A percentile compares a stretch with the other conserved stretches of the same genome.
Evolutionary conservation across 2,797 vertebrate species (phyloP).

Genomic region (Notoglanidium macrostoma): DNA sequence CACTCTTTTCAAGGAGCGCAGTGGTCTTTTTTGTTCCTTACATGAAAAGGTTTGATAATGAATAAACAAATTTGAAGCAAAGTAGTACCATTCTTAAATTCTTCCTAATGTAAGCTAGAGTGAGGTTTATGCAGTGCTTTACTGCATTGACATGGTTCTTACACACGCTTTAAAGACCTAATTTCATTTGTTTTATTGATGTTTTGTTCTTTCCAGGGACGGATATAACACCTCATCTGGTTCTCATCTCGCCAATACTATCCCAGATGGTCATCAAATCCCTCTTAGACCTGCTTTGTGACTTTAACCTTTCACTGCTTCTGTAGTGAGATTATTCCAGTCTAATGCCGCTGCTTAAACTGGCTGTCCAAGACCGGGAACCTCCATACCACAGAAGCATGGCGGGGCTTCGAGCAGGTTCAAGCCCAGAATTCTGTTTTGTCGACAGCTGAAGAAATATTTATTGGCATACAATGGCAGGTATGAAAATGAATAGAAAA

Average conservation of each 20-base stretch:
- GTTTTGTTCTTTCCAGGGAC: neutral
- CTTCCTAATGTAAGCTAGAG: neutral
- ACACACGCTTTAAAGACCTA: slow-evolving; percentile 24
- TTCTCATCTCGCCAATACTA: slow-evolving; percentile 18
- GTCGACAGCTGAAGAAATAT: neutral
- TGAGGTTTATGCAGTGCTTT: slow-evolving; percentile 6
- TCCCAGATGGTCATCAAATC: slow-evolving; percentile 41
- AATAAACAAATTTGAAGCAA: slow-evolving; percentile 36
- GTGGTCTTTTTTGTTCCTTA: neutral
- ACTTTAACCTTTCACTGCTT: slow-evolving; percentile 25
- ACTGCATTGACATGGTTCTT: slow-evolving; percentile 20
- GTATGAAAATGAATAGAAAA: neutral
- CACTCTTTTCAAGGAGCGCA: neutral
- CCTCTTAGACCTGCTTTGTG: slow-evolving; percentile 16
- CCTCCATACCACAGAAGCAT: neutral
- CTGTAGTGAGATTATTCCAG: slow-evolving; percentile 22
- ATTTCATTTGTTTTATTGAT: slow-evolving; percentile 13
- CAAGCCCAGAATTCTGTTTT: neutral
- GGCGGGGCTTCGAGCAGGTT: neutral
- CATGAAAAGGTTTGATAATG: neutral
- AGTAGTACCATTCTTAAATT: slow-evolving; percentile 26
- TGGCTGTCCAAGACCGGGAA: neutral
- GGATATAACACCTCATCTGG: slow-evolving; percentile 22
- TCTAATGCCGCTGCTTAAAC: neutral
- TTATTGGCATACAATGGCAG: neutral